Evolutionary conservation across 2,797 vertebrate species (phyloP).

Genomic region (Chromis chromis): DNA sequence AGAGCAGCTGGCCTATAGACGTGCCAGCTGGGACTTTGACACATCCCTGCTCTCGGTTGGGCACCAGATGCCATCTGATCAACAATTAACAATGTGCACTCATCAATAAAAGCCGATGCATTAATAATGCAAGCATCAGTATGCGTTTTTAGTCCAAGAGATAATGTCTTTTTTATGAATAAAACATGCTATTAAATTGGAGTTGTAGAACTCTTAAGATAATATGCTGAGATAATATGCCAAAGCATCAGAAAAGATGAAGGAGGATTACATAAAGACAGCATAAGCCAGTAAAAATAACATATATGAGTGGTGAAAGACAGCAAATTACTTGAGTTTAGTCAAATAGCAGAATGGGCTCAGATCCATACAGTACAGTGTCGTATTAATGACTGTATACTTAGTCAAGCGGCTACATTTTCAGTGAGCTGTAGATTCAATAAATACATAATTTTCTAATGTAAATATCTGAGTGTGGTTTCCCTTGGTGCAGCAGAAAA

Average conservation of each 20-base stretch:
- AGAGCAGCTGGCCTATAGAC: conserved; percentile 59
- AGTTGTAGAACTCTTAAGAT: not conserved
- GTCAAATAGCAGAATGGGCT: conserved; percentile 25
- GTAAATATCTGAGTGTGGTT: conserved; percentile 60
- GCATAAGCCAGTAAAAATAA: conserved; percentile 27
- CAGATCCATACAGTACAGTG: conserved; percentile 34
- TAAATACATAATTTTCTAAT: conserved; percentile 54
- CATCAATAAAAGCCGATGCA: conserved; percentile 47
- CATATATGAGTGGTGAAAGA: conserved; percentile 15
- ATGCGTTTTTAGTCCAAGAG: conserved; percentile 5
- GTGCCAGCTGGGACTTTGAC: conserved; percentile 58
- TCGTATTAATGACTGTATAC: conserved; percentile 41
- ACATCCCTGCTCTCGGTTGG: conserved; percentile 42
- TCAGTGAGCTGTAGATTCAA: conserved; percentile 47
- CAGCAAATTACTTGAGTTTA: conserved; percentile 30
- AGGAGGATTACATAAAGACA: conserved; percentile 8
- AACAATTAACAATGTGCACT: conserved; percentile 60
- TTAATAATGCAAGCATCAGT: conserved; percentile 33
- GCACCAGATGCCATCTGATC: conserved; percentile 66
- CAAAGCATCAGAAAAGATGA: not conserved
- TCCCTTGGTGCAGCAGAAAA: conserved; percentile 50
- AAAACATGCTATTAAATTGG: conserved; percentile 3
- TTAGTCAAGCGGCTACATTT: conserved; percentile 36
- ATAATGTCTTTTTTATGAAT: conserved; percentile 27
- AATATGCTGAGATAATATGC: not conserved